Conservation (phyloP, 2,113 vertebrate species). For the Eudorcas thomsonii region DNA sequence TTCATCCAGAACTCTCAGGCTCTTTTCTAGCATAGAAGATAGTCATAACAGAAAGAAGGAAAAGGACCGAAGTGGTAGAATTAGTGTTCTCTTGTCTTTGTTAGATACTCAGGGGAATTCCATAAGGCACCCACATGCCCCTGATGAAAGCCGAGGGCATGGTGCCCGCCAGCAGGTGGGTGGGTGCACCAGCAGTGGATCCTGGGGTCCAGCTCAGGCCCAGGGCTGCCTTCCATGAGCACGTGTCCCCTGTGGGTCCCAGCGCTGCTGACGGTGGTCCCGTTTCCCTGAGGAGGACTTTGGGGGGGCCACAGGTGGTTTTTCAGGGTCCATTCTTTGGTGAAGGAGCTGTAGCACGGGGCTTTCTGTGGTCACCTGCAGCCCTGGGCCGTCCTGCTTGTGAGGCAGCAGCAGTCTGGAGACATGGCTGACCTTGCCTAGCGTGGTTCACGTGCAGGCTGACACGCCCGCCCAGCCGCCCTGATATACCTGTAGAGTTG, state of each 20-base stretch:
- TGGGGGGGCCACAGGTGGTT: too few species aligned
- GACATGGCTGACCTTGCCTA: background rate
- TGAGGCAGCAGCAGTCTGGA: background rate
- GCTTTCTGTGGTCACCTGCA: background rate
- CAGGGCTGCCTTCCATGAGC: background rate
- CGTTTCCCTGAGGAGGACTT: background rate
- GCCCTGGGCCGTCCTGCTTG: background rate
- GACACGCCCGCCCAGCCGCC: accelerated
- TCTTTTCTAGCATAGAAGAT: background rate
- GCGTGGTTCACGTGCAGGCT: background rate
- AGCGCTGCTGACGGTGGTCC: background rate
- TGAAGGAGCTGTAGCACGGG: background rate
- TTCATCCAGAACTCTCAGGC: background rate
- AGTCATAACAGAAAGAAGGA: background rate
- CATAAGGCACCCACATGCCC: background rate
- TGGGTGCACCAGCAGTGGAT: accelerated
- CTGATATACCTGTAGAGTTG: background rate
- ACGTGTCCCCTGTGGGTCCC: background rate
- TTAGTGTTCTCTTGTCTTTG: background rate
- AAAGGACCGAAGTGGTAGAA: background rate
- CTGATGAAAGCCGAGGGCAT: background rate
- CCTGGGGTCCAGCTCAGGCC: background rate
- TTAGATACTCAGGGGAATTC: background rate
- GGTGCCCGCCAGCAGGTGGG: background rate
- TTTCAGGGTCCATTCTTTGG: background rate